Conservation (phyloP, 2,113 vertebrate genomes). For the Gallinago media region DNA sequence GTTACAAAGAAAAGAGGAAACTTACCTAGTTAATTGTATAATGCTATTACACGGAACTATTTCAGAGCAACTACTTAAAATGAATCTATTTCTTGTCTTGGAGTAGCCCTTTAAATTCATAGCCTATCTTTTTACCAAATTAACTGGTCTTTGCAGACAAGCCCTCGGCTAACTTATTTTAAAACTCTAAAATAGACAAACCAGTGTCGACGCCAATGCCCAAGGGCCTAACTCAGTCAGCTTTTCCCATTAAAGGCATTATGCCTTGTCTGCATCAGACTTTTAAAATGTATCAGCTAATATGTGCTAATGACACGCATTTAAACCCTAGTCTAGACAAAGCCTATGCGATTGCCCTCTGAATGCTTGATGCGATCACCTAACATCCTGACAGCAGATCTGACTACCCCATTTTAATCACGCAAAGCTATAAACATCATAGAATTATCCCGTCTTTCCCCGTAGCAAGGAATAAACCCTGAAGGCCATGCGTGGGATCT, state of each 20-base stretch:
- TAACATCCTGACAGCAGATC: slow-evolving; percentile 17
- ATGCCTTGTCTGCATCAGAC: slow-evolving; percentile 14
- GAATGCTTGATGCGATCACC: slow-evolving; percentile 22
- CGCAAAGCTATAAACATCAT: background rate
- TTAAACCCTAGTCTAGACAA: slow-evolving; percentile 66
- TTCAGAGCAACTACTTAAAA: background rate
- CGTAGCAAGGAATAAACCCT: background rate
- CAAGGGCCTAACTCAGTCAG: slow-evolving; percentile 42
- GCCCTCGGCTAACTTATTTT: slow-evolving; percentile 30
- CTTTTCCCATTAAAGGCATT: slow-evolving; percentile 43
- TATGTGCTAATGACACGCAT: slow-evolving; percentile 43
- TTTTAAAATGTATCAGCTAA: slow-evolving; percentile 58
- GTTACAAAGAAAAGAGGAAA: background rate
- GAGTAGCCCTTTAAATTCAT: slow-evolving; percentile 40
- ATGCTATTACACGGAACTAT: background rate
- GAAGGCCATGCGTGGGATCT: background rate
- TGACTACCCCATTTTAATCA: background rate
- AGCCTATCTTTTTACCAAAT: slow-evolving; percentile 5
- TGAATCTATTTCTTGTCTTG: background rate
- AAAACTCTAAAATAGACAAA: slow-evolving; percentile 27
- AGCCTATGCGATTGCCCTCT: slow-evolving; percentile 33
- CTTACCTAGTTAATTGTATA: background rate
- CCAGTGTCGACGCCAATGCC: background rate
- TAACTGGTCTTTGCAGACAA: slow-evolving; percentile 34
- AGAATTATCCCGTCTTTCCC: background rate